Evolutionary conservation across 2,797 vertebrate species (phyloP), one percentile per base, ranked within the genome.

Genomic region (Pelobates cultripes): DNA sequence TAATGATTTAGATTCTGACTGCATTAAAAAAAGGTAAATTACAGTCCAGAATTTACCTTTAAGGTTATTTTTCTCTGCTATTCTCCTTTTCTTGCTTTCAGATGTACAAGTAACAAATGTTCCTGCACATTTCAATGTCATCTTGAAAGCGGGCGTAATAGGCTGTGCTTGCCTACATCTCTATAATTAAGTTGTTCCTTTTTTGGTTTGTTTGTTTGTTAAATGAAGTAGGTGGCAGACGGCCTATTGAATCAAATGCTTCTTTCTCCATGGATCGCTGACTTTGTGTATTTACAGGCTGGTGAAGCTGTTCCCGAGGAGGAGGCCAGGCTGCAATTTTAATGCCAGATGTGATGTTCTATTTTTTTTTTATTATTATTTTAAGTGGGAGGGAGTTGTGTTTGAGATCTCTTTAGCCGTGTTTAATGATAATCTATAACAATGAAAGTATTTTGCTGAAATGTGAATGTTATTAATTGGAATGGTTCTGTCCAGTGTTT

Each of bases 171-270:
- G 81, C 41, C 77, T 79, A 57, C 75, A 74, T 57, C 9, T 47
- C 44, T 71, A 71, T 79, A 83, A 79, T 83, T 75, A 83, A 75
- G 71, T 79, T 83, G 77, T 83, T 83, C 71, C 43, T 55, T 71
- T 74, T 70, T 68, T n/a, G n/a, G n/a, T n/a, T 74, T 72, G 15
- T 41, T 70, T 83, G 51, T 78, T 78, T 83, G 81, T 51, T 83
- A 83, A 83, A 74, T 83, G 66, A 78, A 83, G 66, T 70, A 79
- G 66, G 71, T 53, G 41, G 77, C 81, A 83, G 81, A 83, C 72
- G 72, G 81, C 60, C 76, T 74, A 79, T 70, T 79, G 77, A 79
- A 83, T 75, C 13, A 55, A 83, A 75, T 79, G 77, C 43, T 83
- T 79, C 77, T 70, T 75, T 71, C 77, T 83, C 72, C 76, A 83